Conservation (phyloP, 2,888 invertebrate genomes). For the Drosophila trichaetosa region DNA sequence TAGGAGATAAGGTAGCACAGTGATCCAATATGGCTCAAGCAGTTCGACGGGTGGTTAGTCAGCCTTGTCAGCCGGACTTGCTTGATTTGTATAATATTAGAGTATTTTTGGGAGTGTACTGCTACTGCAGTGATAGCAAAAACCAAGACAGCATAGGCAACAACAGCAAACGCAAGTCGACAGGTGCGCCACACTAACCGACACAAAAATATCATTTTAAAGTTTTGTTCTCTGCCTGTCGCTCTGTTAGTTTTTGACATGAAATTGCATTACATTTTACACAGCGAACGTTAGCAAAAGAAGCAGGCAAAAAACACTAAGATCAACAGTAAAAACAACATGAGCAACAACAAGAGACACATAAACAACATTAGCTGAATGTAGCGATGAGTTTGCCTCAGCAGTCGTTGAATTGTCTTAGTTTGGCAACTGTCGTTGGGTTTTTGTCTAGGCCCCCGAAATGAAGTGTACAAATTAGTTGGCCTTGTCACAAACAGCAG, state of each 20-base stretch:
- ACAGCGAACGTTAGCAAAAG: slow-evolving; percentile 50
- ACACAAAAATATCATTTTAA: slow-evolving; percentile 81
- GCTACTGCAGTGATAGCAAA: slow-evolving; percentile 69
- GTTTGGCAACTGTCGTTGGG: slow-evolving; percentile 79
- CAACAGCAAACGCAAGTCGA: slow-evolving; percentile 39
- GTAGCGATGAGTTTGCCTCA: slow-evolving; percentile 46
- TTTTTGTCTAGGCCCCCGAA: slow-evolving; percentile 52
- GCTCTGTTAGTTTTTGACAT: slow-evolving; percentile 79
- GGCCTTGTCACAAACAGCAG: slow-evolving; percentile 66
- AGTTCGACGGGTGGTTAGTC: not conserved
- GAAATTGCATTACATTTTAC: slow-evolving; percentile 80
- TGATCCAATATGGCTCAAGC: not conserved
- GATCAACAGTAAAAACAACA: slow-evolving; percentile 7
- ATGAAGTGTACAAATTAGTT: slow-evolving; percentile 80
- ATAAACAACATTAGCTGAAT: slow-evolving; percentile 20
- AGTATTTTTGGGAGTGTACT: slow-evolving; percentile 7
- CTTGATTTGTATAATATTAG: not conserved
- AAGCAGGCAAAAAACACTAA: slow-evolving; percentile 1
- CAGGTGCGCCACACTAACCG: slow-evolving; percentile 73
- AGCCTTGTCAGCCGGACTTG: rapidly evolving
- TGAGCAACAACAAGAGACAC: slow-evolving; percentile 3
- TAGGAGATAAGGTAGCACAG: not conserved
- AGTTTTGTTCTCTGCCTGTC: slow-evolving; percentile 70
- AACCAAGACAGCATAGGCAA: slow-evolving; percentile 58
- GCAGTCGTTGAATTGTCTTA: slow-evolving; percentile 71